Percentiles rank a stretch among this genome's conserved stretches.
Conservation (phyloP, 2,888 invertebrate species). For the Stenichneumon culpator region DNA sequence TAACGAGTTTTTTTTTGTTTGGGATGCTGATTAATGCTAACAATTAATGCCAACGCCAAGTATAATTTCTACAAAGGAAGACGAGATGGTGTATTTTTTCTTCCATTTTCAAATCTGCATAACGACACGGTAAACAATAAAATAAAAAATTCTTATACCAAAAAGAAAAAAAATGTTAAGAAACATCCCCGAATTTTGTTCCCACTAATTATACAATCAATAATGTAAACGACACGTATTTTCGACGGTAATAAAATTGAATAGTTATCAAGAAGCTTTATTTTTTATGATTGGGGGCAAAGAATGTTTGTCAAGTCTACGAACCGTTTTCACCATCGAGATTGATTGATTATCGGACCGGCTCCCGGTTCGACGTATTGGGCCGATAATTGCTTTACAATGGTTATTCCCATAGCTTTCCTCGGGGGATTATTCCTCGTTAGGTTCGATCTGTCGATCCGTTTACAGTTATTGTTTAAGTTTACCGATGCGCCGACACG, state of each 20-base stretch:
- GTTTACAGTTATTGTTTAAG: conserved; percentile 26
- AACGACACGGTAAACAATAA: background rate
- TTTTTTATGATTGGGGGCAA: too few species aligned
- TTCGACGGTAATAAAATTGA: background rate
- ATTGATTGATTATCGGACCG: background rate
- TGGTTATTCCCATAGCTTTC: background rate
- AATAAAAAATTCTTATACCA: too few species aligned
- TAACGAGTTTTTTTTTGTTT: background rate
- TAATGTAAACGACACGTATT: too few species aligned
- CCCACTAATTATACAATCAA: too few species aligned
- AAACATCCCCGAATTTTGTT: too few species aligned
- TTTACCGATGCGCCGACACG: background rate
- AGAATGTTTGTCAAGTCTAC: background rate
- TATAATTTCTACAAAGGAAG: background rate
- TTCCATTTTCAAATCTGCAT: background rate
- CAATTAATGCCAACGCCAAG: background rate
- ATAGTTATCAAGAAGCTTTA: background rate
- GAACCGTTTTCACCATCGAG: background rate
- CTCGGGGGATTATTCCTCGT: conserved; percentile 18
- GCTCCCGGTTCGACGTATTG: background rate
- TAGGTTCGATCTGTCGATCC: conserved; percentile 16
- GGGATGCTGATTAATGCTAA: too few species aligned
- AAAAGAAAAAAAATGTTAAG: too few species aligned
- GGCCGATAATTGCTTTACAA: background rate
- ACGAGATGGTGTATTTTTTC: background rate